Conservation (phyloP, 30 jellyfish, hydroid and myxozoan genomes). For the Hydractinia symbiolongicarpus region DNA sequence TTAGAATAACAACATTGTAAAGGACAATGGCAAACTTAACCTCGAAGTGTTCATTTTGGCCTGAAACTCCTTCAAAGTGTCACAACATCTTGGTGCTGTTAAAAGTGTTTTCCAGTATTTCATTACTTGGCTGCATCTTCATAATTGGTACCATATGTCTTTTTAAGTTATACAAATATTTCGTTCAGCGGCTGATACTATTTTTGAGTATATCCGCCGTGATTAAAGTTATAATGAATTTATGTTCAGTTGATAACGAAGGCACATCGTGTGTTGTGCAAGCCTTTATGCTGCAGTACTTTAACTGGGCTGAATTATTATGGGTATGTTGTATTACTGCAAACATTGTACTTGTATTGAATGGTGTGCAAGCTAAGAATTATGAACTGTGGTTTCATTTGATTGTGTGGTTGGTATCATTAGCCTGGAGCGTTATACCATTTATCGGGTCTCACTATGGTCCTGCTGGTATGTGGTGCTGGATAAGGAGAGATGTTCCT, state of each 20-base stretch:
- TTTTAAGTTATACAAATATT: constrained; percentile 57
- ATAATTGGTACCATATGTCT: constrained; percentile 55
- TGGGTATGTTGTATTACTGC: constrained; percentile 84
- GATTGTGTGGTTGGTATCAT: constrained; percentile 68
- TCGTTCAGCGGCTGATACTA: constrained; percentile 67
- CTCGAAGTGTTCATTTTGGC: constrained; percentile 39
- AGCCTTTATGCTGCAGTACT: constrained; percentile 87
- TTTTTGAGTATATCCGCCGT: constrained; percentile 73
- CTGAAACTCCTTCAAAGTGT: constrained; percentile 61
- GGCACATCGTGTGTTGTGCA: constrained; percentile 60
- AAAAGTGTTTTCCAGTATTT: constrained; percentile 35
- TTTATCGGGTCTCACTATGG: constrained; percentile 83
- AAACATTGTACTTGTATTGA: constrained; percentile 41
- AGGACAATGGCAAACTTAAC: background rate
- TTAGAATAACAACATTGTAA: no score
- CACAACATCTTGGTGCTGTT: constrained; percentile 12
- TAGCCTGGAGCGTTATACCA: constrained; percentile 68
- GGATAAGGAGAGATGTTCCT: constrained; percentile 39
- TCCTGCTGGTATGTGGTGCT: constrained; percentile 96
- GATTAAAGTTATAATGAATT: constrained; percentile 51
- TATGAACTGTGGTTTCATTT: constrained; percentile 76
- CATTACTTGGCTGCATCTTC: constrained; percentile 71
- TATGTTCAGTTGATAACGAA: constrained; percentile 60
- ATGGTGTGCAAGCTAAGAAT: constrained; percentile 21
- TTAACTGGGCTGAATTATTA: constrained; percentile 80